These are phyloP conservation scores for Hypolimnas misippus DNA, from an alignment of 2,888 invertebrate species.

Conservation along the genomic window DNA sequence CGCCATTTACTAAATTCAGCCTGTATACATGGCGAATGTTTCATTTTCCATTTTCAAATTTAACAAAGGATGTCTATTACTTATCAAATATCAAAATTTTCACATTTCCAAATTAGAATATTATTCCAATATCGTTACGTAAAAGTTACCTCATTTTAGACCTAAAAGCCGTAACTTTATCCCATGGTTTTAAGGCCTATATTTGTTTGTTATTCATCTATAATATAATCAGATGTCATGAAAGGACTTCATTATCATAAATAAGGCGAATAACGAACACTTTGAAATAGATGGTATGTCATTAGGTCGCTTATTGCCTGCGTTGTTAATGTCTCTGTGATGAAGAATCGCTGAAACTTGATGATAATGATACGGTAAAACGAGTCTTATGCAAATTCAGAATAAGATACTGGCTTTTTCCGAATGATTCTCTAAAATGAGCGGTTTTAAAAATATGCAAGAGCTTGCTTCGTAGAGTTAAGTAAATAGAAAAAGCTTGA, in stretches of 20 bases:
- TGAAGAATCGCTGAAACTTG: conserved; percentile 15
- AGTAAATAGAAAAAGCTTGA: too few relatives aligned
- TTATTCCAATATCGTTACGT: not conserved
- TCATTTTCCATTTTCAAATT: too few relatives aligned
- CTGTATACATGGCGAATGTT: too few relatives aligned
- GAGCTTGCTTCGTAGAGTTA: too few relatives aligned
- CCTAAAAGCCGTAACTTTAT: not conserved
- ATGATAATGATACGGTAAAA: conserved; percentile 10
- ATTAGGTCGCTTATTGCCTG: conserved; percentile 32
- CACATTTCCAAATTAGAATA: too few relatives aligned
- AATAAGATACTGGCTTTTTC: not conserved
- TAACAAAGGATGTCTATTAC: too few relatives aligned
- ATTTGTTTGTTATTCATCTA: not conserved
- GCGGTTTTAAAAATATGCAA: too few relatives aligned
- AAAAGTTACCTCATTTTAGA: not conserved
- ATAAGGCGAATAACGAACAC: conserved; percentile 45
- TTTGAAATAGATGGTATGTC: conserved; percentile 36
- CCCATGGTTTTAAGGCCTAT: not conserved
- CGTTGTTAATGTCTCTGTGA: conserved; percentile 15
- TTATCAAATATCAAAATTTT: too few relatives aligned
- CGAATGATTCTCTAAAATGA: too few relatives aligned
- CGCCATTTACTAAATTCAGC: too few relatives aligned
- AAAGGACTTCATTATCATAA: conserved; percentile 39
- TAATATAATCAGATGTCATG: conserved; percentile 19
- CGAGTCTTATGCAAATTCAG: not conserved